Base-by-base conservation (phyloP, 2,888 invertebrate species). In the Netelia inedita region DNA sequence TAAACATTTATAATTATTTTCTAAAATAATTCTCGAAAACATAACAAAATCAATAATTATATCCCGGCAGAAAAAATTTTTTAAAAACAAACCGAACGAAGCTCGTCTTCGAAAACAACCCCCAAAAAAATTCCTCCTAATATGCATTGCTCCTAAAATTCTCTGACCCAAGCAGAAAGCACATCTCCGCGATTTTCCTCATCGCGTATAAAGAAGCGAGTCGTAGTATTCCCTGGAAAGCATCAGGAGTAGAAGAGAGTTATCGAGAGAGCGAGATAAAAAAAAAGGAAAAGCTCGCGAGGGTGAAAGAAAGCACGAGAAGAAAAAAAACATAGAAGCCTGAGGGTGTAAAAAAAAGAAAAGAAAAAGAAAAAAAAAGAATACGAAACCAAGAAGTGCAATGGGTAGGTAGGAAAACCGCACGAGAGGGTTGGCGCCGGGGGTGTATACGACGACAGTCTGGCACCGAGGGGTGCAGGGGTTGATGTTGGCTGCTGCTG, bases 381-480 rank as follows among this genome's bases (percentile, higher is more conserved):
- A 63, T 10, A n/a, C 16, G 14, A 23, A 14, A 76, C 16, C 50
- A 11, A n/a, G 59, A 46, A 23, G 66, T 35, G 50, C 16, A 65
- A 16, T 61, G 73, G 53, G 46, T 65, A 59, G 66, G 11, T 73
- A 21, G 43, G 63, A 79, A 79, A 79, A 72, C 74, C 66, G 69
- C 61, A 65, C 66, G 57, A 63, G 63, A 57, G 73, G 69, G 43
- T 73, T 82, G 82, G 75, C 84, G 87, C 79, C 86, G 79, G 68
- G 43, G 78, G 50, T 82, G 79, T 55, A 79, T 55, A 69, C 76
- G 78, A 83, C 78, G 75, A 79, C 79, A 82, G 86, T 86, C 86
- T 84, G 80, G 82, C 74, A 66, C 59, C 63, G 81, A 28, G 72
- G 85, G 75, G 75, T 81, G 74, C 68, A 79, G 81, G 72, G 75